Percentiles rank a stretch among this genome's conserved stretches.
Evolutionary conservation across 2,888 invertebrate genomes (phyloP).

Genomic region (Meiosimyza platycephala): DNA sequence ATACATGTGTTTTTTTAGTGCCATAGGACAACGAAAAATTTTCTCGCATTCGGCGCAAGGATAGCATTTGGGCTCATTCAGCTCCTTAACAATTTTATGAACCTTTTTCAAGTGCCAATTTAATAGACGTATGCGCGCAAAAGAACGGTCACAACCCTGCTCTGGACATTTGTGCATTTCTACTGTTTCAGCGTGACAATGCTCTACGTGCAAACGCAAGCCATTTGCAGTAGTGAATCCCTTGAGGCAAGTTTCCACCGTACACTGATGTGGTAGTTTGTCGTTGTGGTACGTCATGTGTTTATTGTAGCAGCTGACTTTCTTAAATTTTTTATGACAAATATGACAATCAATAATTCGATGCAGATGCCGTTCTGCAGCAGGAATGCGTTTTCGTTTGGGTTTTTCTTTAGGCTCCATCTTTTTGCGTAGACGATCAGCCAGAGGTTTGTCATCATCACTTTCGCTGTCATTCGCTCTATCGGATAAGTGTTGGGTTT

Average conservation of each 20-base stretch:
- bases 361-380: conserved; percentile 56
- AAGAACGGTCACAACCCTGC: conserved; percentile 59
- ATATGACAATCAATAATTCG: conserved; percentile 62
- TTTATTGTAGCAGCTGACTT: conserved; percentile 58
- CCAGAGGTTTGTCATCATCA: conserved; percentile 60
- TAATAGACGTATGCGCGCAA: conserved; percentile 59
- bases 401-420: conserved; percentile 47
- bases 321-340: conserved; percentile 62
- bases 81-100: conserved; percentile 55
- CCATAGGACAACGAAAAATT: conserved; percentile 63
- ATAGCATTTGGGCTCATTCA: conserved; percentile 56
- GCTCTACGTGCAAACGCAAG: conserved; percentile 58
- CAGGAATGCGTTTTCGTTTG: conserved; percentile 54
- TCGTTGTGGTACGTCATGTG: conserved; percentile 64
- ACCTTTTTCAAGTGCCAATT: conserved; percentile 58
- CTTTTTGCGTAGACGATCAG: conserved; percentile 50
- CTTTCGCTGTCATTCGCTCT: conserved; percentile 48
- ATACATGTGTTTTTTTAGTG: conserved; percentile 63
- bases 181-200: conserved; percentile 60
- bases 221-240: conserved; percentile 61
- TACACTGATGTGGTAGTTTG: conserved; percentile 60
- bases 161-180: conserved; percentile 58
- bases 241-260: conserved; percentile 58
- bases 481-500: conserved; percentile 37
- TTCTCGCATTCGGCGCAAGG: conserved; percentile 64